A percentile compares a stretch with the other conserved stretches of the same genome.
These are phyloP conservation scores for Platycercus adscitus DNA, from an alignment of 2,113 vertebrate genomes.

Conservation along the genomic window DNA sequence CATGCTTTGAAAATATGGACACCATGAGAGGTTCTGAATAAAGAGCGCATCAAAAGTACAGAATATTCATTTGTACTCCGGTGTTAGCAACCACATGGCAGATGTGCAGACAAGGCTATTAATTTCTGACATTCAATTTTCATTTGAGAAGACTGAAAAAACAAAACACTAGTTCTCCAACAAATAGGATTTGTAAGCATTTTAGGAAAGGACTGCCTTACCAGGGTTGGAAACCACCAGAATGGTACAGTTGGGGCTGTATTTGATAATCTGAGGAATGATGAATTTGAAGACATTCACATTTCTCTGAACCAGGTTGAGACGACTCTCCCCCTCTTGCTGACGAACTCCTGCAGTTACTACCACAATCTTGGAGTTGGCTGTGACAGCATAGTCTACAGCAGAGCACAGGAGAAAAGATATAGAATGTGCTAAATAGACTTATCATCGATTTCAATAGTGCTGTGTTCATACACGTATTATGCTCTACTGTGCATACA, in stretches of 20 bases:
- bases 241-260: constrained; percentile 92
- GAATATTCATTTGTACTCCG: not conserved
- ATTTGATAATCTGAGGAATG: constrained; percentile 92
- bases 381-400: constrained; percentile 91
- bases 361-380: constrained; percentile 93
- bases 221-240: constrained; percentile 98
- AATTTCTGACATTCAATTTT: not conserved
- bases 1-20: not conserved
- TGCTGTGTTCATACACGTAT: not conserved
- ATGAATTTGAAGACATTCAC: constrained; percentile 96
- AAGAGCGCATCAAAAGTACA: not conserved
- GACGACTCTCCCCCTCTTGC: constrained; percentile 95
- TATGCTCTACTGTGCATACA: not conserved
- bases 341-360: constrained; percentile 95
- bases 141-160: not conserved
- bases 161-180: not conserved
- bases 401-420: not conserved
- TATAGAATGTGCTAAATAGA: not conserved
- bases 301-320: constrained; percentile 96
- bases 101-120: not conserved
- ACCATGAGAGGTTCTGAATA: not conserved
- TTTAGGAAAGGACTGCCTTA: constrained; percentile 5
- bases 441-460: not conserved
- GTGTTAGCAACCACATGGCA: not conserved
- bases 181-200: accelerated